Conservation (phyloP, 2,888 invertebrate genomes). For the Arenicola marina region DNA sequence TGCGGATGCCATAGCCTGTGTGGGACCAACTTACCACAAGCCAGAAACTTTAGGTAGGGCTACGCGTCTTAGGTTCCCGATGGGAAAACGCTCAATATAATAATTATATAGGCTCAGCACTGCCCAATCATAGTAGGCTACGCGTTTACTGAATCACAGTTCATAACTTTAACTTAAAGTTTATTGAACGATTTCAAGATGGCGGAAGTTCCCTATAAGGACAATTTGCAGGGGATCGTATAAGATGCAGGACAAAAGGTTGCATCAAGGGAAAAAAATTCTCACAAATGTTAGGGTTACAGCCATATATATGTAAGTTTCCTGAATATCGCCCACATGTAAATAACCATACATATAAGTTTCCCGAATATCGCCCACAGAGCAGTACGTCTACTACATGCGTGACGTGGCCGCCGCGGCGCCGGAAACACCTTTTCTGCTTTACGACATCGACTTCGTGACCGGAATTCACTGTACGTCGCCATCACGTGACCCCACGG, state of each 20-base stretch:
- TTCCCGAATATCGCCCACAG: constrained; percentile 29
- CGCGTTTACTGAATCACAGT: not conserved
- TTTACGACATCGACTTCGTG: constrained; percentile 80
- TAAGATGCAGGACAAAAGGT: no score
- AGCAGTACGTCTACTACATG: constrained; percentile 49
- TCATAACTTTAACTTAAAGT: not conserved
- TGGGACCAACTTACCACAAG: constrained; percentile 52
- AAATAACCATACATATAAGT: not conserved
- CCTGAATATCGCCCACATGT: not conserved
- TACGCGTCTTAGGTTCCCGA: not conserved
- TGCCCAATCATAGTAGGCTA: not conserved
- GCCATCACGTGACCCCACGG: no score
- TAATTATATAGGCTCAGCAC: not conserved
- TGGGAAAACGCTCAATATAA: no score
- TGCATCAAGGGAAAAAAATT: no score
- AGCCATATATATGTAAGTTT: no score
- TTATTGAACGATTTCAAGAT: no score
- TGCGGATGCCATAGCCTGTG: constrained; percentile 52
- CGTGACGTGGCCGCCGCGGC: constrained; percentile 72
- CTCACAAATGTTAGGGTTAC: no score
- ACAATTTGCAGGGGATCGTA: no score
- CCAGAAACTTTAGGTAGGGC: constrained; percentile 48
- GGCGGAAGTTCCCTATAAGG: no score
- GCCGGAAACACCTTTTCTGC: constrained; percentile 76
- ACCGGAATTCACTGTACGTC: constrained; percentile 63